Base-by-base conservation (phyloP, 2,113 vertebrate species). In the Charina bottae region DNA sequence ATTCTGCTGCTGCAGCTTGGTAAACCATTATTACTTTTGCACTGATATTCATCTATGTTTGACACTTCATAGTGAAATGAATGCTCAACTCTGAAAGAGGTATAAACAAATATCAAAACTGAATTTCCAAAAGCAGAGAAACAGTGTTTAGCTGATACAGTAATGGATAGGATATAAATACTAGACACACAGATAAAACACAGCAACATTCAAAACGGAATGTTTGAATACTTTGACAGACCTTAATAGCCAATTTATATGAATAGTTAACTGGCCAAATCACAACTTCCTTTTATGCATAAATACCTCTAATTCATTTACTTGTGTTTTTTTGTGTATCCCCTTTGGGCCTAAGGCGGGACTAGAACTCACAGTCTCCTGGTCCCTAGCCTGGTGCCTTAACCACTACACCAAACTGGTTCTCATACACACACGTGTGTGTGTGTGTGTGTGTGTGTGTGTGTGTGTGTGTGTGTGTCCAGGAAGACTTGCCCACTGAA, bases 181-280 rank as follows among this genome's bases (percentile, higher is more conserved):
- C 87, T 85, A 64, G 87, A 55, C n/a, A 91, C 86, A 54, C 55
- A 54, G 56, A 92, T 85, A 89, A 92, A 89, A 84, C 91, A 85
- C n/a, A 26, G 23, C 23, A 92, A 53, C 17, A n/a, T 55, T 89
- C 3, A 4, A 19, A 89, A 89, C 62, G 7, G 24, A 72, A 91
- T 37, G 21, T 15, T 89, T 54, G 33, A 62, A 7, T 85, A 28
- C 23, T 68, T 84, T 21, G 58, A 19, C 23, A 89, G 33, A 42
- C 8, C 24, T 85, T 62, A 62, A 92, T 58, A 62, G 23, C n/a
- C 9, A 88, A 37, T 58, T 6, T 92, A 84, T n/a, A 62, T 13
- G 84, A 62, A 37, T 46, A 12, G 84, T 85, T 54, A 60, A 26
- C 56, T 54, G 55, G n/a, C 46, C 46, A 85, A 92, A 60, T 62